Conservation (phyloP, 2,113 vertebrate genomes). For the Notarius quadriscutis region DNA sequence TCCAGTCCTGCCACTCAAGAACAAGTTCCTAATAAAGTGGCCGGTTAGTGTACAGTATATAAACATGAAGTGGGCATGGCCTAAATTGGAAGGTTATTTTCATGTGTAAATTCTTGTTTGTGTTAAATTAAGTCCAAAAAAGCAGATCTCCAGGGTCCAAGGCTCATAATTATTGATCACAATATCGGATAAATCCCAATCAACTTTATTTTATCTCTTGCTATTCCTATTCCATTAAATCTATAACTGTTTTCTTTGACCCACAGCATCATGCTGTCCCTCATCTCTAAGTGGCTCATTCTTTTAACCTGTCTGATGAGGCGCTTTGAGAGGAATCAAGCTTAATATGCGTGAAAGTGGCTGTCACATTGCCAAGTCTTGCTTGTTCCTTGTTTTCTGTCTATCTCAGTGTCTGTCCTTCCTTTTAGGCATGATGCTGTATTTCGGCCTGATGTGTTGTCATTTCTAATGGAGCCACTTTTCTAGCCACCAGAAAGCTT, state of each 20-base stretch:
- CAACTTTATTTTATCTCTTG: background rate
- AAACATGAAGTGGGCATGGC: background rate
- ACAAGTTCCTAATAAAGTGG: too few species aligned
- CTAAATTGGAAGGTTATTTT: background rate
- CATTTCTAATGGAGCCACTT: slow-evolving; percentile 35
- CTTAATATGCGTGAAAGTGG: slow-evolving; percentile 29
- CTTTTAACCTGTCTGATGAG: slow-evolving; percentile 21
- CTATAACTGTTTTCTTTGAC: slow-evolving; percentile 29
- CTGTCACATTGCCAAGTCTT: background rate
- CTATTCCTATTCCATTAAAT: slow-evolving; percentile 1
- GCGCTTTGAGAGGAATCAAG: background rate
- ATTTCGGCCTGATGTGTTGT: background rate
- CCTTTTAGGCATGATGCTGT: background rate
- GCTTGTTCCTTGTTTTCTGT: background rate
- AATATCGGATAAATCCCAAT: background rate
- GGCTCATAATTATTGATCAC: background rate
- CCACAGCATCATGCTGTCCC: slow-evolving; percentile 12
- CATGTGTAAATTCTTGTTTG: background rate
- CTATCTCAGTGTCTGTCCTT: background rate
- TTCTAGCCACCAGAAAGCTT: slow-evolving; percentile 10
- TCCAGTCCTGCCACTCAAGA: too few species aligned
- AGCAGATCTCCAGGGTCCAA: background rate
- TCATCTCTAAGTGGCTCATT: slow-evolving; percentile 26
- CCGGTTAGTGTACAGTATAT: background rate
- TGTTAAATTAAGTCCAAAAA: background rate